Evolutionary conservation across 2,888 invertebrate species (phyloP).

Genomic region (Podotricha telesiphe): DNA sequence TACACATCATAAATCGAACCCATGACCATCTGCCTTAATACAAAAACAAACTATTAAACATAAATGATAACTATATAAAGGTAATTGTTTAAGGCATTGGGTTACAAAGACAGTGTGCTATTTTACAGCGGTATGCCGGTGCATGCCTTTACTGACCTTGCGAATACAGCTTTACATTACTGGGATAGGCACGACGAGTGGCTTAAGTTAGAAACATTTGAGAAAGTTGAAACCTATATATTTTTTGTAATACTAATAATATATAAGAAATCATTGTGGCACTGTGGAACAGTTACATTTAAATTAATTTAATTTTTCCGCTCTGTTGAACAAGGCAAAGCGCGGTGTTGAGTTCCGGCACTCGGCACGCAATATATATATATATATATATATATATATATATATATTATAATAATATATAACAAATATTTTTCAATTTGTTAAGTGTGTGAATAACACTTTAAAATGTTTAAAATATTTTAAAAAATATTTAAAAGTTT

Average conservation of each 20-base stretch:
- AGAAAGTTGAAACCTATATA: neutral
- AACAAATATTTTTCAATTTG: too few species aligned
- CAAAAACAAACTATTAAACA: neutral
- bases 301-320: too few species aligned
- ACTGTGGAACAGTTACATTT: too few species aligned
- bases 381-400: too few species aligned
- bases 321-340: too few species aligned
- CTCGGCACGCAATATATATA: too few species aligned
- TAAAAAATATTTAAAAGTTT: too few species aligned
- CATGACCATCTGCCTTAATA: neutral
- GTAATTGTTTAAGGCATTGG: neutral
- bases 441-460: too few species aligned
- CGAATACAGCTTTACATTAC: slow-evolving; percentile 37
- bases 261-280: too few species aligned
- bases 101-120: slow-evolving; percentile 14
- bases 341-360: neutral
- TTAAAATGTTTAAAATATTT: too few species aligned
- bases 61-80: neutral
- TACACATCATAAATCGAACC: neutral
- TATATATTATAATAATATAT: too few species aligned
- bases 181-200: slow-evolving; percentile 17
- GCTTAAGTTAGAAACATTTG: slow-evolving; percentile 6
- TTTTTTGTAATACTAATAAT: too few species aligned
- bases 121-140: slow-evolving; percentile 31
- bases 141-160: slow-evolving; percentile 40